Conservation (phyloP, 2,797 vertebrate species). For the Pipistrellus pipistrellus region DNA sequence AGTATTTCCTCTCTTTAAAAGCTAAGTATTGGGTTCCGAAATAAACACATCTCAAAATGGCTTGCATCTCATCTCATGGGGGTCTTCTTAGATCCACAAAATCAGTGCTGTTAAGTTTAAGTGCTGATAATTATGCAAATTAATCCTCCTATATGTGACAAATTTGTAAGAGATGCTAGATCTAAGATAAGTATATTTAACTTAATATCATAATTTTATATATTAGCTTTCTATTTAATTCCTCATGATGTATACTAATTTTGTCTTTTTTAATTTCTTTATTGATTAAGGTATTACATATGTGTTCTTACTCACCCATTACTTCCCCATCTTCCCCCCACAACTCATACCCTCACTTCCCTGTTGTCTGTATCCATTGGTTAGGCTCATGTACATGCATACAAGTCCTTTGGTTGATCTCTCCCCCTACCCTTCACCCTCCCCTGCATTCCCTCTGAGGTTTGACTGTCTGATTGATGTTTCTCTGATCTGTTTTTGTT, state of each 20-base stretch:
- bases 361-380: too few species aligned
- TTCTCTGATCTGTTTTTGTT: too few species aligned
- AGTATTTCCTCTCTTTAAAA: conserved; percentile 28
- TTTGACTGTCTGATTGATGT: too few species aligned
- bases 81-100: conserved; percentile 4
- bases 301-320: too few species aligned
- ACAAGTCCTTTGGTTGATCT: too few species aligned
- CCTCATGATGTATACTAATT: conserved; percentile 39
- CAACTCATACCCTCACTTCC: too few species aligned
- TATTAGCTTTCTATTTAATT: neutral
- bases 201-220: neutral
- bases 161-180: neutral
- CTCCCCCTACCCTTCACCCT: too few species aligned
- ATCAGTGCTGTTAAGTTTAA: neutral
- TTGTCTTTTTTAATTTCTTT: neutral
- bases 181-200: neutral
- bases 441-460: too few species aligned
- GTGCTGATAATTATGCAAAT: conserved; percentile 10
- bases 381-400: too few species aligned
- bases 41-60: neutral
- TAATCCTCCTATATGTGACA: neutral
- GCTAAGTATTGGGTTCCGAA: neutral
- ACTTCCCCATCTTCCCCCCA: too few species aligned
- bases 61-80: neutral
- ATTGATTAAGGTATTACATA: too few species aligned